A percentile compares a stretch with the other conserved stretches of the same genome.
Evolutionary conservation across 1,140 invertebrate species (phyloP).

Genomic region (Euura lappo): DNA sequence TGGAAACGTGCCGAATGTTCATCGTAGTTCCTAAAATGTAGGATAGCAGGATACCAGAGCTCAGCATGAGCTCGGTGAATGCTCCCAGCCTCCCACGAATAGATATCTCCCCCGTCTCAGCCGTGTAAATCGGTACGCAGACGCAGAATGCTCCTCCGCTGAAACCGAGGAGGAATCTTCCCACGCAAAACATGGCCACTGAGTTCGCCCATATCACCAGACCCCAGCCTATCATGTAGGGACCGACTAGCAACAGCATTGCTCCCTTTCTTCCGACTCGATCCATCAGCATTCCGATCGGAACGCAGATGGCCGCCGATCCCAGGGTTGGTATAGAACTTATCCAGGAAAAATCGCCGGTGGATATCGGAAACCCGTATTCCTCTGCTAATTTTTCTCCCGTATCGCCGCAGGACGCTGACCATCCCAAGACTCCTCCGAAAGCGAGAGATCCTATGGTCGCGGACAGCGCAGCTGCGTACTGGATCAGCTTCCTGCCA

Average conservation of each 20-base stretch:
- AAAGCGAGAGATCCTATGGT: conserved; percentile 59
- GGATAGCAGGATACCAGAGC: conserved; percentile 73
- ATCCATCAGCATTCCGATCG: conserved; percentile 77
- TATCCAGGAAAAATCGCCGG: conserved; percentile 72
- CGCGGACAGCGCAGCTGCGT: conserved; percentile 68
- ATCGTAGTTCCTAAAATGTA: conserved; percentile 65
- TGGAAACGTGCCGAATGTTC: conserved; percentile 57
- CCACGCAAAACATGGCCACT: conserved; percentile 72
- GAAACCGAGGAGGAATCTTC: conserved; percentile 77
- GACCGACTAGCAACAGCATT: conserved; percentile 73
- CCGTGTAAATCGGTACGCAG: conserved; percentile 79
- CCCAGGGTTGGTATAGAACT: conserved; percentile 75
- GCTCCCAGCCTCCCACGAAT: conserved; percentile 81
- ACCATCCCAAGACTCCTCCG: conserved; percentile 69
- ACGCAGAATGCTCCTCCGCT: conserved; percentile 78
- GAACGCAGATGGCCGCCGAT: conserved; percentile 73
- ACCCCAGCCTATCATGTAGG: conserved; percentile 78
- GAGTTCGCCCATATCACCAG: conserved; percentile 73
- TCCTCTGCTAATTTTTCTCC: conserved; percentile 54
- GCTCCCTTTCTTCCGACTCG: conserved; percentile 76
- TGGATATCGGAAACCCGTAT: conserved; percentile 63
- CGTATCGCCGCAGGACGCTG: conserved; percentile 71
- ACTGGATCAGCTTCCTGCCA: conserved; percentile 69
- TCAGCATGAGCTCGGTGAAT: conserved; percentile 79
- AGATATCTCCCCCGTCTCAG: conserved; percentile 79